Conservation (phyloP, 2,797 vertebrate genomes). For the Tachyglossus aculeatus region DNA sequence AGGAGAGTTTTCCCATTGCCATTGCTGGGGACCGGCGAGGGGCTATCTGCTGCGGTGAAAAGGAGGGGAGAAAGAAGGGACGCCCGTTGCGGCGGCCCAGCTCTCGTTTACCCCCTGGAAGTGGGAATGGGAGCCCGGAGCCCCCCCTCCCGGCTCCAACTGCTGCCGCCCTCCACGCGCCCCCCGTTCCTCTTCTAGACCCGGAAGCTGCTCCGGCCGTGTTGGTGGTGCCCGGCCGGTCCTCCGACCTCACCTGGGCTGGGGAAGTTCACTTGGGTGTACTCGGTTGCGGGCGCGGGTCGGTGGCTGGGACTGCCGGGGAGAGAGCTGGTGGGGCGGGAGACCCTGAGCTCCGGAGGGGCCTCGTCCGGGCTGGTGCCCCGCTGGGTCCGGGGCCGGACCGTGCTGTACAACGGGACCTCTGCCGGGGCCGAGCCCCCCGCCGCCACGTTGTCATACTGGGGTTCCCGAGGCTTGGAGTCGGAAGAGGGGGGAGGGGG, state of each 20-base stretch:
- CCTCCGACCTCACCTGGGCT: neutral
- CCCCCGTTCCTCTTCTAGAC: neutral
- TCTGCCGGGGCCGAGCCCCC: neutral
- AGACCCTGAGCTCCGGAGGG: neutral
- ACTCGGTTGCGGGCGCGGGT: too few species aligned
- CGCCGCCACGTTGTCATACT: neutral
- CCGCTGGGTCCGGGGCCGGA: neutral
- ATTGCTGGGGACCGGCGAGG: neutral
- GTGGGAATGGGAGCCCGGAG: neutral
- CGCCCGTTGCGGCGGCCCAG: neutral
- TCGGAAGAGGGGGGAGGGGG: too few species aligned
- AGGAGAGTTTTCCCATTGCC: neutral
- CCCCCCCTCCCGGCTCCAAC: neutral
- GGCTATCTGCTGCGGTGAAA: constrained; percentile 1
- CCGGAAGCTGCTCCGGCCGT: neutral
- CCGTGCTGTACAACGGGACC: constrained; percentile 36
- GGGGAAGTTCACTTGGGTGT: neutral
- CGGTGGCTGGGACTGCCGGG: neutral
- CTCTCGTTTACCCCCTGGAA: too few species aligned
- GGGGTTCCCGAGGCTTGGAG: neutral
- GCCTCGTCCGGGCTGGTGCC: neutral
- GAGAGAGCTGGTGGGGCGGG: neutral
- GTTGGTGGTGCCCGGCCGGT: neutral
- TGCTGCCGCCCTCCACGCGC: neutral
- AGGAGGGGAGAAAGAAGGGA: too few species aligned